Evolutionary conservation across 1,140 invertebrate genomes (phyloP).

Genomic region (Phymastichus coffea): DNA sequence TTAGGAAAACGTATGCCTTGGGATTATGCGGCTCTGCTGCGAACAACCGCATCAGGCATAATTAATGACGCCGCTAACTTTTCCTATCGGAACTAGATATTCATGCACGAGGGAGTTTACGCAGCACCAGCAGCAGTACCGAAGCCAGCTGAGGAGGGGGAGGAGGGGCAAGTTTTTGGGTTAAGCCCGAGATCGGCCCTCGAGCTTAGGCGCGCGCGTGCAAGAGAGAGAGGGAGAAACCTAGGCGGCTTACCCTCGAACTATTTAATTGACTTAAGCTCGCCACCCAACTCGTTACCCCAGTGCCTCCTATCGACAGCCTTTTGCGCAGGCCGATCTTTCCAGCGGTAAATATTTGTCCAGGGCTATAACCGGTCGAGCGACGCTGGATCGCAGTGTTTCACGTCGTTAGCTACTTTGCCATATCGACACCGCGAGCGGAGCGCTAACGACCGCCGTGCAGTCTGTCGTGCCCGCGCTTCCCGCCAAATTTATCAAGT

Average conservation of each 20-base stretch:
- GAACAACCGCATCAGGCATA: constrained; percentile 31
- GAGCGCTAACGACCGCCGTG: not conserved
- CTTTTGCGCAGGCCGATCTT: constrained; percentile 3
- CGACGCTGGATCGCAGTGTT: not conserved
- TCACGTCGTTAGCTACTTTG: constrained; percentile 14
- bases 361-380: constrained; percentile 11
- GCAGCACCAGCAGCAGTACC: constrained; percentile 22
- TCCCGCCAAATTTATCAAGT: constrained; percentile 11
- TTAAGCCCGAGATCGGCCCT: constrained; percentile 31
- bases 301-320: not conserved
- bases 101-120: constrained; percentile 33
- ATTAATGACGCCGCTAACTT: constrained; percentile 32
- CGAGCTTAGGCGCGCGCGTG: constrained; percentile 13
- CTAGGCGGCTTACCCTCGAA: constrained; percentile 25
- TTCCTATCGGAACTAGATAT: constrained; percentile 35
- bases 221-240: not conserved
- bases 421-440: not conserved
- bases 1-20: constrained; percentile 29
- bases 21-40: constrained; percentile 27
- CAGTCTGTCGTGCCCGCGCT: not conserved
- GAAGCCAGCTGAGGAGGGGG: no score
- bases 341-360: constrained; percentile 24
- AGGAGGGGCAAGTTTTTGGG: constrained; percentile 37
- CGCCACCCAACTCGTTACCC: not conserved
- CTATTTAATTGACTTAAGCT: constrained; percentile 31